Percentiles rank a stretch among this genome's conserved stretches.
Evolutionary conservation across 2,113 vertebrate species (phyloP).

Genomic region (Oophaga pumilio): DNA sequence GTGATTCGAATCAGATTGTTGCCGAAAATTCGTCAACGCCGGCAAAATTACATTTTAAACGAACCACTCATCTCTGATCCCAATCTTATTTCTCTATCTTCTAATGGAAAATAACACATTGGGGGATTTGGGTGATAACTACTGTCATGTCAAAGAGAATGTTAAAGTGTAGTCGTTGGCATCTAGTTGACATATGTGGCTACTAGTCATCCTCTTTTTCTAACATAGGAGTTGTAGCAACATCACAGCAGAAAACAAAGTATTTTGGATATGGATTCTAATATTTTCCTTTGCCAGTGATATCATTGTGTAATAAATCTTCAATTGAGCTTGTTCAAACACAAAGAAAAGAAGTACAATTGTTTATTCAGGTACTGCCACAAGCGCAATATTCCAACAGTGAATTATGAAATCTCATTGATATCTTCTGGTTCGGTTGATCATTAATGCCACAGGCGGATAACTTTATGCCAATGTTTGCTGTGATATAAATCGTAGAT

Average conservation of each 20-base stretch:
- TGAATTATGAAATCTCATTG: background rate
- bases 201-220: background rate
- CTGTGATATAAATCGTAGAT: background rate
- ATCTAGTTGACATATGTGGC: too few species aligned
- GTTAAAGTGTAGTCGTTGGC: background rate
- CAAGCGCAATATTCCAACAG: background rate
- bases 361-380: slow-evolving; percentile 15
- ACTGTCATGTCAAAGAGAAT: background rate
- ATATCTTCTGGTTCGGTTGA: background rate
- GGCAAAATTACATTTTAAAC: too few species aligned
- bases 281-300: background rate
- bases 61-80: too few species aligned
- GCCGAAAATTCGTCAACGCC: too few species aligned
- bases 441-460: background rate
- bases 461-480: too few species aligned
- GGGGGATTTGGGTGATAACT: background rate
- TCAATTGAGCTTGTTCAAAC: background rate
- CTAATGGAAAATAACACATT: background rate
- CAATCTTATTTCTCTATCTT: background rate
- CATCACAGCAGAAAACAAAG: background rate
- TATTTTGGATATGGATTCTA: background rate
- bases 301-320: background rate
- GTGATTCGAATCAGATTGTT: too few species aligned
- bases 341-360: slow-evolving; percentile 13
- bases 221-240: background rate